Conservation (phyloP, 2,113 vertebrate species). For the Melanocharis versteri region DNA sequence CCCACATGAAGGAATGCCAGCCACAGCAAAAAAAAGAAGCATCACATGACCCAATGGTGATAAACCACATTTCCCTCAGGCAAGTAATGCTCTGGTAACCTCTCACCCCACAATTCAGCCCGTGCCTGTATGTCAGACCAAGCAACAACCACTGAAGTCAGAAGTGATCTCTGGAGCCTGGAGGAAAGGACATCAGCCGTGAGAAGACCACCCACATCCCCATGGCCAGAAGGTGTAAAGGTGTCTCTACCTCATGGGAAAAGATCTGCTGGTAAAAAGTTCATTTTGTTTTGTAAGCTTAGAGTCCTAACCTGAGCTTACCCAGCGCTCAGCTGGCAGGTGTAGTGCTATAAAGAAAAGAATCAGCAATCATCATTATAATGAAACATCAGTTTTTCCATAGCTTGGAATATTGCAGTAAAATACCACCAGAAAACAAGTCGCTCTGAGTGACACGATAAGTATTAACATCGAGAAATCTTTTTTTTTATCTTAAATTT, state of each 20-base stretch:
- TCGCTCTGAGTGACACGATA: background rate
- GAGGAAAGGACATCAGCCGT: background rate
- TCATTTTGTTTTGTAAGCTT: background rate
- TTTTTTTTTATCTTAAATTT: conserved; percentile 2
- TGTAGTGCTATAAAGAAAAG: background rate
- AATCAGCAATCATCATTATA: background rate
- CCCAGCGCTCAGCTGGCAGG: background rate
- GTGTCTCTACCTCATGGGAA: background rate
- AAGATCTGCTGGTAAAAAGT: background rate
- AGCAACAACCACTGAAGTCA: background rate
- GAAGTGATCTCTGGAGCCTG: background rate
- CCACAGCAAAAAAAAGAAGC: background rate
- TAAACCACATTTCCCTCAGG: background rate
- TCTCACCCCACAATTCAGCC: background rate
- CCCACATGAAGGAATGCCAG: background rate
- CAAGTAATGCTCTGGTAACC: background rate
- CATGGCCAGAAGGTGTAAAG: background rate
- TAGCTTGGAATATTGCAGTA: background rate
- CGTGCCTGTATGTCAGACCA: background rate
- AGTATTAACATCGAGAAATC: background rate
- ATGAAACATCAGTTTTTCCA: background rate
- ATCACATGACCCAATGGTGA: background rate
- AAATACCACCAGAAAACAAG: background rate
- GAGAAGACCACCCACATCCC: background rate
- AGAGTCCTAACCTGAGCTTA: background rate